These are phyloP conservation scores for Lates japonicus DNA, from an alignment of 2,797 vertebrate species.

Conservation along the genomic window DNA sequence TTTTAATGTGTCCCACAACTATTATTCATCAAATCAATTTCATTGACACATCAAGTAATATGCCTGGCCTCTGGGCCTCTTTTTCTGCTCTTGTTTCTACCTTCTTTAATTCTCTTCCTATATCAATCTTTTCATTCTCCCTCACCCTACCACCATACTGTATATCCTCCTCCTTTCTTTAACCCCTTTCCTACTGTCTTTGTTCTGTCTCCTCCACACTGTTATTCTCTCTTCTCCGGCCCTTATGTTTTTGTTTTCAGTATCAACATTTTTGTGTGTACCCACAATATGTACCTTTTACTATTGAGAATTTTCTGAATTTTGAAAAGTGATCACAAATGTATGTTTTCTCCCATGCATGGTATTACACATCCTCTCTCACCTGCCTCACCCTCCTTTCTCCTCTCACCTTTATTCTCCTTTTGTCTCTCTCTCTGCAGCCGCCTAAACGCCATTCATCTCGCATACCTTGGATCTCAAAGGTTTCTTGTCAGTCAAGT, in stretches of 20 bases:
- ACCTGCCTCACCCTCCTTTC: background rate
- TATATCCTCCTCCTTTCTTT: background rate
- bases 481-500: conserved; percentile 88
- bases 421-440: conserved; percentile 91
- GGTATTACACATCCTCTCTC: background rate
- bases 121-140: conserved; percentile 23
- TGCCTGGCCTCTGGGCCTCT: conserved; percentile 22
- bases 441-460: conserved; percentile 96
- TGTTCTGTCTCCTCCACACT: conserved; percentile 61
- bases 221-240: background rate
- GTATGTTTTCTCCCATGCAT: background rate
- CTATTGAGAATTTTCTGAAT: background rate
- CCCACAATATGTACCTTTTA: too few species aligned
- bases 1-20: conserved; percentile 43
- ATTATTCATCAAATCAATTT: conserved; percentile 56
- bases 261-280: background rate
- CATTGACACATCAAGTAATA: conserved; percentile 40
- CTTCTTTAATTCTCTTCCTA: conserved; percentile 5
- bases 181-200: conserved; percentile 73
- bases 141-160: background rate
- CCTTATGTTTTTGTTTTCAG: background rate
- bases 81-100: conserved; percentile 17
- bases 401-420: conserved; percentile 89
- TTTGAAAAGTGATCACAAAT: background rate
- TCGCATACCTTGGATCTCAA: conserved; percentile 99